Evolutionary conservation across 2,797 vertebrate species (phyloP).

Genomic region (Myotis myotis): DNA sequence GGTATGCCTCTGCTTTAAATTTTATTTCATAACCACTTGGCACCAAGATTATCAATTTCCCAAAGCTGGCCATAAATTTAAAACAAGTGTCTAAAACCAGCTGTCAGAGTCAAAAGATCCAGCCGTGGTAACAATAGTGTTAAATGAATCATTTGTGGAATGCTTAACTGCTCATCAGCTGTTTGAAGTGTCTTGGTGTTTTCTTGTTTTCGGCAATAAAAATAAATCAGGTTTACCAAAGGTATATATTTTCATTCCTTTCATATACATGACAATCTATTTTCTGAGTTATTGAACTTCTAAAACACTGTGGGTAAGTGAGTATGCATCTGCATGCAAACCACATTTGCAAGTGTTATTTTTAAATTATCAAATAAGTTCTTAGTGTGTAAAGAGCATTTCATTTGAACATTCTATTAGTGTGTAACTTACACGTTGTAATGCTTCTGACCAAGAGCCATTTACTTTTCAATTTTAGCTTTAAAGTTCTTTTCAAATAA

Average conservation of each 20-base stretch:
- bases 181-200: neutral
- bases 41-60: conserved; percentile 60
- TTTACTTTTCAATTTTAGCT: conserved; percentile 44
- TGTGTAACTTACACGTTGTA: neutral
- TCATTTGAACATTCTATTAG: neutral
- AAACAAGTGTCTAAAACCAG: conserved; percentile 72
- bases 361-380: neutral
- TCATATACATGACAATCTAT: neutral
- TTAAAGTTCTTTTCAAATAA: conserved; percentile 64
- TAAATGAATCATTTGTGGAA: conserved; percentile 59
- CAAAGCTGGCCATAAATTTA: conserved; percentile 74
- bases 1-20: conserved; percentile 49
- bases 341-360: conserved; percentile 21
- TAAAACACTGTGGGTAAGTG: conserved; percentile 28
- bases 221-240: conserved; percentile 15
- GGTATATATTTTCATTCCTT: conserved; percentile 54
- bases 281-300: conserved; percentile 57
- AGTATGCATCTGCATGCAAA: neutral
- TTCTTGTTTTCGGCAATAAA: conserved; percentile 43
- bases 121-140: neutral
- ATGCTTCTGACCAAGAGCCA: neutral
- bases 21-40: conserved; percentile 54
- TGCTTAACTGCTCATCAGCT: conserved; percentile 20
- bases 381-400: neutral
- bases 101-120: conserved; percentile 61